Evolutionary conservation across 2,797 vertebrate species (phyloP), one percentile per base, ranked within the genome.

Genomic region (Florisuga fusca): DNA sequence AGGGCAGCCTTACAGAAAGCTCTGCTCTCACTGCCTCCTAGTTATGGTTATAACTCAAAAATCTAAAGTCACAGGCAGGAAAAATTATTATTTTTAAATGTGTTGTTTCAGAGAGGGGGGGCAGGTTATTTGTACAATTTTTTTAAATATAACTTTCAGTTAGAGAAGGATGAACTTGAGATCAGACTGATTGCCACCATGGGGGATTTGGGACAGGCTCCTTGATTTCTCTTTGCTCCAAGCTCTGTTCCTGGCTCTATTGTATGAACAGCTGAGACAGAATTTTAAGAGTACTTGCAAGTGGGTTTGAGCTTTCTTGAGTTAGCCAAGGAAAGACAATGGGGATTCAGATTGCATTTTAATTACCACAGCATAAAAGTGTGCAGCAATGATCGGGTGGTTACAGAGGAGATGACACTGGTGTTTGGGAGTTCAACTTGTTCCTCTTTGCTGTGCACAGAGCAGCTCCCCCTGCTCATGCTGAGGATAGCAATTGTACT

Each of bases 291-390:
- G 81, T 54, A 33, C 77, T 78, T 76, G 36, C 2, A 8, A 73
- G 58, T 54, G 59, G 34, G 10, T 68, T 95, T 94, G 68, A 81
- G 19, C 34, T 76, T 81, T 92, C 81, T 89, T 92, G 81, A 90
- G 74, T 73, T 57, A 94, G 53, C 74, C 84, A 55, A 82, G 92
- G 91, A 71, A 93, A 71, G 72, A 20, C 18, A 74, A 82, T 53
- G 59, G n/a, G n/a, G n/a, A 57, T 25, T 73, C 43, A 68, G 63
- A 15, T 45, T 79, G 74, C 75, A 53, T 89, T 76, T 84, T 63
- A 82, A 87, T 94, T 81, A 45, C 21, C 26, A 36, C 57, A 62
- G 67, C 12, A 55, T 33, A 64, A 41, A 26, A 78, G 12, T 1
- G 2, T 46, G 45, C 23, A 63, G 48, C 23, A 69, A 50, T 0